Evolutionary conservation across 2,797 vertebrate species (phyloP).

Genomic region (Staurois parvus): DNA sequence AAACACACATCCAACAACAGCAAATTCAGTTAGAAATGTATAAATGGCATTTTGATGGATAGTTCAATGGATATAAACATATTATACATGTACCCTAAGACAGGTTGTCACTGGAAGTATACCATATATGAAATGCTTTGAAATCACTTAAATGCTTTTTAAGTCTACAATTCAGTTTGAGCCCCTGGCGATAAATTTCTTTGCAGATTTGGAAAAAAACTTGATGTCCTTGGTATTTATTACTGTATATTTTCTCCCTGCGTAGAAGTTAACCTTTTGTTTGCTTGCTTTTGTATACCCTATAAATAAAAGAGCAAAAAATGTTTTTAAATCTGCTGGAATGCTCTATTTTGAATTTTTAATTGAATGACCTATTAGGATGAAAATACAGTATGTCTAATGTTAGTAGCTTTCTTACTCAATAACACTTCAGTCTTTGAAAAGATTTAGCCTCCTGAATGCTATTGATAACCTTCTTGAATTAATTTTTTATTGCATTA

Average conservation of each 20-base stretch:
- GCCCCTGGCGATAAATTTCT: constrained; percentile 13
- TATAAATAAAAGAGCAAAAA: not conserved
- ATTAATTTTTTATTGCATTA: too few relatives aligned
- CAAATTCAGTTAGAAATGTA: constrained; percentile 7
- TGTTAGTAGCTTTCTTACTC: too few relatives aligned
- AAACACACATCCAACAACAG: not conserved
- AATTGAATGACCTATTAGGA: too few relatives aligned
- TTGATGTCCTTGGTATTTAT: not conserved
- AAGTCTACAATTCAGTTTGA: constrained; percentile 2
- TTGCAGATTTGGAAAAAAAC: not conserved
- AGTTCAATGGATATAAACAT: not conserved
- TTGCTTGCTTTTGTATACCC: not conserved
- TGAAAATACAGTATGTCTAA: too few relatives aligned
- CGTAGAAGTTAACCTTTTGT: not conserved
- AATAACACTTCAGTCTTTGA: too few relatives aligned
- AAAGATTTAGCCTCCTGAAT: too few relatives aligned
- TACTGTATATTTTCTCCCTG: not conserved
- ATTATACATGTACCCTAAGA: constrained; percentile 16
- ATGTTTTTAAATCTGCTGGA: not conserved
- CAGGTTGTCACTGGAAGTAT: not conserved
- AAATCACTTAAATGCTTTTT: constrained; percentile 25
- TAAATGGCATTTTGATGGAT: constrained; percentile 24
- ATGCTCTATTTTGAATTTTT: too few relatives aligned
- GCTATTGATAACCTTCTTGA: too few relatives aligned
- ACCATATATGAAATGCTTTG: not conserved